Conservation (phyloP, 2,797 vertebrate species). For the Tachyglossus aculeatus region DNA sequence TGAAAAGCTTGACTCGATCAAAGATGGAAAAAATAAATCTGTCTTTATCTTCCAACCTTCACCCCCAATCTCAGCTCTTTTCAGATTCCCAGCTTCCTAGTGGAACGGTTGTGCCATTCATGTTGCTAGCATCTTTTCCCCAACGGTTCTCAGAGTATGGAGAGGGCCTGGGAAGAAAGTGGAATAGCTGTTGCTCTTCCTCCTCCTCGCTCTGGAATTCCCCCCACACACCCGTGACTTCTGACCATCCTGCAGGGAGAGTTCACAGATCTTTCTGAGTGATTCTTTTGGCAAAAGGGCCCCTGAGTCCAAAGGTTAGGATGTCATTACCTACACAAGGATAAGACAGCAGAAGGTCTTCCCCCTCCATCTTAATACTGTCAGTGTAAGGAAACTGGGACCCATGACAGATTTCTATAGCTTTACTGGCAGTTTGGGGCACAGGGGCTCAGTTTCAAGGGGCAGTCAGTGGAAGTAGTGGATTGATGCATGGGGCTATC, state of each 20-base stretch:
- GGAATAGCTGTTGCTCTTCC: neutral
- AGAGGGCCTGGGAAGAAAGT: conserved; percentile 12
- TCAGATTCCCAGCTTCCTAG: conserved; percentile 24
- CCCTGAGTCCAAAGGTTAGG: too few relatives aligned
- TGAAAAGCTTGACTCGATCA: conserved; percentile 39
- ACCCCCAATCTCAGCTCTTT: conserved; percentile 10
- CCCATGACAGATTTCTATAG: neutral
- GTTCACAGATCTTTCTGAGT: neutral
- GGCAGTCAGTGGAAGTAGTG: too few relatives aligned
- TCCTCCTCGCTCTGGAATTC: conserved; percentile 18
- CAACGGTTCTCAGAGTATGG: conserved; percentile 14
- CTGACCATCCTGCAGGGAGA: neutral
- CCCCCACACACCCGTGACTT: conserved; percentile 6
- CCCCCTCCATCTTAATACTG: neutral
- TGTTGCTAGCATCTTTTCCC: conserved; percentile 18
- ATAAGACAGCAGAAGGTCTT: too few relatives aligned
- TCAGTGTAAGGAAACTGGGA: neutral
- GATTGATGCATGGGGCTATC: too few relatives aligned
- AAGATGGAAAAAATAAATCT: conserved; percentile 28
- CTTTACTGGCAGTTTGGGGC: too few relatives aligned
- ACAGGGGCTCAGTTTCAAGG: too few relatives aligned
- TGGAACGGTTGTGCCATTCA: conserved; percentile 20
- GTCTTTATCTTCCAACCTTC: conserved; percentile 33
- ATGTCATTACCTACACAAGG: too few relatives aligned
- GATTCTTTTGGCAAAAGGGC: neutral